phyloP scores from a whole-genome alignment of 2,888 invertebrate species.

The Bedellia somnulentella region DNA sequence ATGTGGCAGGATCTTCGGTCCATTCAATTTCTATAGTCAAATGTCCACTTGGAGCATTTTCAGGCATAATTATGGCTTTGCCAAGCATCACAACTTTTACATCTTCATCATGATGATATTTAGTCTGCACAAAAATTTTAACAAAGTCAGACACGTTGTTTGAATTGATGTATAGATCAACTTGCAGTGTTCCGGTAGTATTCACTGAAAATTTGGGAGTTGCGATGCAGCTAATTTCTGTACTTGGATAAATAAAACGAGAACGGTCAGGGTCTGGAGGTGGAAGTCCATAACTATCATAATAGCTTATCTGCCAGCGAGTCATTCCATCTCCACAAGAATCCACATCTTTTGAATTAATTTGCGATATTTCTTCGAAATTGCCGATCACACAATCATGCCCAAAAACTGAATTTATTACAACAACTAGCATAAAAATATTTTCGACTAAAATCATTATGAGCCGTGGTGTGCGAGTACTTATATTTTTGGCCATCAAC shows the following conservation, averaged over 20 bases:
- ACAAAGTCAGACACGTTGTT: not conserved
- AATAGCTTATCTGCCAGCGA: too few species aligned
- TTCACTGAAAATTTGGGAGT: slow-evolving; percentile 10
- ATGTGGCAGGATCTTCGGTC: not conserved
- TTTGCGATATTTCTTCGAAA: too few species aligned
- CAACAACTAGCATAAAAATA: too few species aligned
- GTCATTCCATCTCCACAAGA: too few species aligned
- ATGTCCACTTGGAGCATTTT: not conserved
- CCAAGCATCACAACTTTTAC: not conserved
- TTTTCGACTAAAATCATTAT: too few species aligned
- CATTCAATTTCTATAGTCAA: not conserved
- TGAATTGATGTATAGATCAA: slow-evolving; percentile 6
- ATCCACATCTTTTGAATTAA: too few species aligned
- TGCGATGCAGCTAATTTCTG: slow-evolving; percentile 12
- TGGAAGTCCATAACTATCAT: too few species aligned
- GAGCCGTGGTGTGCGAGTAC: too few species aligned
- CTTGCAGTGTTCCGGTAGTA: slow-evolving; percentile 6
- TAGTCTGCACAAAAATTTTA: not conserved
- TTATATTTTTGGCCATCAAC: too few species aligned
- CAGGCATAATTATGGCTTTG: not conserved
- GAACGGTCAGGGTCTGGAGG: slow-evolving; percentile 11
- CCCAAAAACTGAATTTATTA: too few species aligned
- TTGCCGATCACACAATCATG: too few species aligned
- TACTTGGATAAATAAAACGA: slow-evolving; percentile 12
- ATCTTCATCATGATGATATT: not conserved